These are phyloP conservation scores for Ephestia elutella DNA, from an alignment of 1,140 invertebrate species.

Conservation along the genomic window DNA sequence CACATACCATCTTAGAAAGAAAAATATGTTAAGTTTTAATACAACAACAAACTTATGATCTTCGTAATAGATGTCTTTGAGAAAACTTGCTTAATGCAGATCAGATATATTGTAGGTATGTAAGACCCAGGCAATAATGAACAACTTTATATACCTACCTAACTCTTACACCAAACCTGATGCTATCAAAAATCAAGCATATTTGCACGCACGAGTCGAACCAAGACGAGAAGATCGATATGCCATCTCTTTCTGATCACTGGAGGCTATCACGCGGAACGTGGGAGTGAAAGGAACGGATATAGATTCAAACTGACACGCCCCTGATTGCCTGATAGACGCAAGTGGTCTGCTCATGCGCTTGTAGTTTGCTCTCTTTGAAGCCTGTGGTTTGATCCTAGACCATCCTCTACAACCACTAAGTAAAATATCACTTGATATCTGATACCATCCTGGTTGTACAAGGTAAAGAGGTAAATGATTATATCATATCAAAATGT, in stretches of 20 bases:
- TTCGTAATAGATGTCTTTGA: too few relatives aligned
- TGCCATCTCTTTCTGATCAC: conserved; percentile 34
- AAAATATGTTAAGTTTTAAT: too few relatives aligned
- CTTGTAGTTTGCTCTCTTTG: background rate
- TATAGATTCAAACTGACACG: conserved; percentile 37
- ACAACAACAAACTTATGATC: too few relatives aligned
- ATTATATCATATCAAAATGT: too few relatives aligned
- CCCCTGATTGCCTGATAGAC: conserved; percentile 57
- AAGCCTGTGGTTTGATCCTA: background rate
- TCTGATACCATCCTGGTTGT: too few relatives aligned
- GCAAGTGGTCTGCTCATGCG: background rate
- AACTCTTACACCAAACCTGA: background rate
- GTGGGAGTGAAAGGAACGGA: conserved; percentile 30
- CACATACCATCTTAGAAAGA: too few relatives aligned
- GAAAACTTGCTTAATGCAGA: too few relatives aligned
- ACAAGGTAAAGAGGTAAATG: too few relatives aligned
- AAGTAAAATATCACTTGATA: too few relatives aligned
- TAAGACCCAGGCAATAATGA: background rate
- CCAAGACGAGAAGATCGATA: conserved; percentile 46
- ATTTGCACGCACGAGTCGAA: conserved; percentile 26
- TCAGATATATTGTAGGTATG: too few relatives aligned
- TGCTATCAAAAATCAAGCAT: conserved; percentile 29
- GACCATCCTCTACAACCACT: too few relatives aligned
- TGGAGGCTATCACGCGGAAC: background rate
- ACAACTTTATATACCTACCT: background rate